Base-by-base conservation (phyloP, 2,888 invertebrate genomes). In the Phengaris alcon region DNA sequence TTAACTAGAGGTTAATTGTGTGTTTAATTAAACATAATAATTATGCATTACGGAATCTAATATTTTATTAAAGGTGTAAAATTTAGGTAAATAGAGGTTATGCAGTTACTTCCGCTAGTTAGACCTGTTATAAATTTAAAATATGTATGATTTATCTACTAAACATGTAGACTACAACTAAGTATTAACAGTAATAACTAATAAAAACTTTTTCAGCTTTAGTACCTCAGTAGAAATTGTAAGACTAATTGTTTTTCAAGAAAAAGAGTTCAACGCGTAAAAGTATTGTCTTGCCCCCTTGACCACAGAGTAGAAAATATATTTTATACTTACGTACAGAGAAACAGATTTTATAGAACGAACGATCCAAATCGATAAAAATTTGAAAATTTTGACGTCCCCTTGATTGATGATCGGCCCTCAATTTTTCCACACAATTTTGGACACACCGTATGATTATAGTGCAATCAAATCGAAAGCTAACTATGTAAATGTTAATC, bases 1-100 rank as follows among this genome's bases (percentile, higher is more conserved):
- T 72, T 72, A 72, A 72, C 6, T 52, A 72, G 52, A 72, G 22
- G 52, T 72, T 54, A 72, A 72, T 72, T 72, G 35, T 54, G 72
- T 72, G 44, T 35, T 52, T 72, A 72, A 72, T 52, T 72, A 72
- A 72, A 52, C 35, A 35, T 72, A 54, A 54, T 72, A 52, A 69
- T 69, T 69, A 48, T 9, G 12, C 64, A 35, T 64, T 51, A 22
- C 51, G 22, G 70, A 51, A 10, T 51, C 15, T 70, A 10, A 51
- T 70, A 12, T 70, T 70, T 70, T 70, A 51, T 69, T 15, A 51
- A 51, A 70, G 70, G 70, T 35, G 7, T 8, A 15, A 72, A 6
- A 52, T 52, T 48, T 48, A n/a, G 69, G 8, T 35, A 72, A 72
- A 22, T 48, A 6, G 72, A 72, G 72, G 35, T 72, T 72, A 72